phyloP scores from a whole-genome alignment of 2,797 vertebrate genomes.

The Sebastes nivosus region DNA sequence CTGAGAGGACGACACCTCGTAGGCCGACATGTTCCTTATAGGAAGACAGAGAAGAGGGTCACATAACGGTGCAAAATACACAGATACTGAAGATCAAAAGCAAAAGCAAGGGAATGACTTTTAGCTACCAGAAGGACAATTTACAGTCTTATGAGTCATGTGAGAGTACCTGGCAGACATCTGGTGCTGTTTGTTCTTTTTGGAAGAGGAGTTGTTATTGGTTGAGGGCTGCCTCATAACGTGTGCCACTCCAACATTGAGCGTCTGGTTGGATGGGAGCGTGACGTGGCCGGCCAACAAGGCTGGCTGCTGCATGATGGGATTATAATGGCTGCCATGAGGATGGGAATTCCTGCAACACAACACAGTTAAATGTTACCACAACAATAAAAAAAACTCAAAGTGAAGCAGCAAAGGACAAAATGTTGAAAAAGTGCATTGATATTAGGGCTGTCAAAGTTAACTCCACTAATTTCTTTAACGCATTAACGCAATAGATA shows the following conservation, averaged over 20 bases:
- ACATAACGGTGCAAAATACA: background rate
- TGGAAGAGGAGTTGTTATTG: constrained; percentile 87
- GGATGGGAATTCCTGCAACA: constrained; percentile 91
- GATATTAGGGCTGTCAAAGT: background rate
- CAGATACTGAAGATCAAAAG: background rate
- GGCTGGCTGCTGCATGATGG: constrained; percentile 99
- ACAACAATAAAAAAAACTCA: background rate
- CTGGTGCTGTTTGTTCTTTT: constrained; percentile 96
- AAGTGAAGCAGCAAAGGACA: background rate
- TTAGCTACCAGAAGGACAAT: background rate
- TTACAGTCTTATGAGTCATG: background rate
- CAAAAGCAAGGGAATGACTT: background rate
- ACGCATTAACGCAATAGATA: too few species aligned
- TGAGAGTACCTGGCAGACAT: constrained; percentile 87
- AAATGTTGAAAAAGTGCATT: background rate
- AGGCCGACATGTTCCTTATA: constrained; percentile 89
- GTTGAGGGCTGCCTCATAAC: constrained; percentile 95
- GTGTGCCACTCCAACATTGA: constrained; percentile 97
- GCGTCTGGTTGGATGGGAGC: constrained; percentile 93
- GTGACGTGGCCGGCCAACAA: constrained; percentile 93
- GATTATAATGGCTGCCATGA: constrained; percentile 96
- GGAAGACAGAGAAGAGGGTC: background rate
- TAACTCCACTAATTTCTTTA: too few species aligned
- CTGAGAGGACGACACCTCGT: constrained; percentile 95
- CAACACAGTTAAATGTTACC: constrained; percentile 1